These are phyloP conservation scores for Muntiacus reevesi DNA, from an alignment of 2,113 vertebrate species.

Conservation along the genomic window DNA sequence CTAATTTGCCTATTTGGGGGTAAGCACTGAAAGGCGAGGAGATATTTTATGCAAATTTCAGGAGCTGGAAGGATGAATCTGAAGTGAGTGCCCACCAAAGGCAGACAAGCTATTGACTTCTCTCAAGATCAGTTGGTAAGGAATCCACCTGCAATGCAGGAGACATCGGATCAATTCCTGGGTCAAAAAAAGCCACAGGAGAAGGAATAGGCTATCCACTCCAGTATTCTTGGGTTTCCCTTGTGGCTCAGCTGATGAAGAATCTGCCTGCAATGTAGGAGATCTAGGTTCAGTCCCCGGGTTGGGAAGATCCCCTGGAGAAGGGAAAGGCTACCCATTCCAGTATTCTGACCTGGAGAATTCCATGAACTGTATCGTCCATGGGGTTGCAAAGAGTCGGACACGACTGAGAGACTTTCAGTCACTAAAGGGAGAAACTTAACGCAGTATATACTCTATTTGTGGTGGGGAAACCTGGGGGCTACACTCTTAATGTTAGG, in stretches of 20 bases:
- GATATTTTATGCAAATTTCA: background rate
- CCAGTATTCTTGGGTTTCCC: background rate
- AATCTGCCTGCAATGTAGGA: background rate
- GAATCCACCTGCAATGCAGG: background rate
- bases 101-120: background rate
- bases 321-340: background rate
- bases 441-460: background rate
- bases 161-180: background rate
- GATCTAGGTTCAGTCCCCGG: fast-evolving
- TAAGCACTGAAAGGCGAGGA: background rate
- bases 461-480: background rate
- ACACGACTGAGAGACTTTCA: background rate
- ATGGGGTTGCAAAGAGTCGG: background rate
- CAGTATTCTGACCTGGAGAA: background rate
- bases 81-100: background rate
- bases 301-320: background rate
- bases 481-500: background rate
- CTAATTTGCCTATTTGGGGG: background rate
- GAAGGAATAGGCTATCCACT: background rate
- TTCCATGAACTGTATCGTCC: background rate
- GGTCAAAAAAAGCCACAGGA: background rate
- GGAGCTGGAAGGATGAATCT: background rate
- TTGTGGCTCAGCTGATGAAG: background rate
- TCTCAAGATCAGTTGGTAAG: background rate
- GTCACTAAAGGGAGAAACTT: background rate